A percentile compares a stretch with the other conserved stretches of the same genome.
Conservation (phyloP, 2,888 invertebrate genomes). For the Ichneumon xanthorius region DNA sequence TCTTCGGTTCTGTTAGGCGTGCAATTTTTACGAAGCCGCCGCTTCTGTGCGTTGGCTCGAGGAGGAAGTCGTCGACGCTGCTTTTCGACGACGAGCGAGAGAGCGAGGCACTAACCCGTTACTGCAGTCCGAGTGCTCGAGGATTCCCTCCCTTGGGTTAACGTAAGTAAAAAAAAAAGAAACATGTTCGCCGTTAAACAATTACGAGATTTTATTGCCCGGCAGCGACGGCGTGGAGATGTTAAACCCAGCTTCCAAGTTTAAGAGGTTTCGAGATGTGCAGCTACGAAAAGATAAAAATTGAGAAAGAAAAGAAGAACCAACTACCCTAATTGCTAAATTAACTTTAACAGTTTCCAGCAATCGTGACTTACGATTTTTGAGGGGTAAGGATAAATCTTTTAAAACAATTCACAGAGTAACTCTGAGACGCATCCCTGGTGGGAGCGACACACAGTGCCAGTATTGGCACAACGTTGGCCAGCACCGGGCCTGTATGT, state of each 20-base stretch:
- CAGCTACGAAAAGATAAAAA: not conserved
- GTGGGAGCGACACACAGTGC: too few relatives aligned
- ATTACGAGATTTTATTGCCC: slow-evolving; percentile 29
- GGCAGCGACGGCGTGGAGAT: slow-evolving; percentile 1
- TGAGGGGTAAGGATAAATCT: not conserved
- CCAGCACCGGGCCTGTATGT: too few relatives aligned
- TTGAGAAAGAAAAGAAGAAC: not conserved
- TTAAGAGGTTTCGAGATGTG: not conserved
- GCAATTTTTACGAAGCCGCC: slow-evolving; percentile 39
- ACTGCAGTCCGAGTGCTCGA: slow-evolving; percentile 2
- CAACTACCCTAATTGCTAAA: not conserved
- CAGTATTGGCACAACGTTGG: too few relatives aligned
- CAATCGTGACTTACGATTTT: not conserved
- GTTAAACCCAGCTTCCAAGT: not conserved
- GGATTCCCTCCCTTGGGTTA: slow-evolving; percentile 1
- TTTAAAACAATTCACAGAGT: too few relatives aligned
- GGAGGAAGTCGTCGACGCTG: slow-evolving; percentile 33
- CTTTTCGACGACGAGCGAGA: slow-evolving; percentile 28
- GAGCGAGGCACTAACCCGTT: slow-evolving; percentile 26
- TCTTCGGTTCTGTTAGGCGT: slow-evolving; percentile 45
- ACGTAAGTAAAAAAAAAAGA: slow-evolving; percentile 4
- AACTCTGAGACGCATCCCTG: too few relatives aligned
- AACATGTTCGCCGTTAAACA: slow-evolving; percentile 33
- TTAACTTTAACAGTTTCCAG: not conserved
- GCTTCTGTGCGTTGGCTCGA: slow-evolving; percentile 23